Evolutionary conservation across 2,797 vertebrate species (phyloP).

Genomic region (Graptemys geographica): DNA sequence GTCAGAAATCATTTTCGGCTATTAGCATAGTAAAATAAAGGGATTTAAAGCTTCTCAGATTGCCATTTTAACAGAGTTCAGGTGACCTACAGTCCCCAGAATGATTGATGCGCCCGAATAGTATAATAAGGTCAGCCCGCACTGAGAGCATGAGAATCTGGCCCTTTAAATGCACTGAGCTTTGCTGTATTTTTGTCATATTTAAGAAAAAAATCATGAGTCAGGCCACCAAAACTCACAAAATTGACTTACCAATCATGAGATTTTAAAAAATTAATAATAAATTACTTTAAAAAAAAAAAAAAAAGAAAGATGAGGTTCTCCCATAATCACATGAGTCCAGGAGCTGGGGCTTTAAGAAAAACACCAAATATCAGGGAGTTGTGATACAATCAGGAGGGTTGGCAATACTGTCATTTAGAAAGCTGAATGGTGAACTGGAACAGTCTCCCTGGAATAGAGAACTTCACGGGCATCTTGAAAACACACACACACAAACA

Average conservation of each 20-base stretch:
- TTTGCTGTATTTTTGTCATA: constrained; percentile 60
- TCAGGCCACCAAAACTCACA: not conserved
- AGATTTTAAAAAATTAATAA: not conserved
- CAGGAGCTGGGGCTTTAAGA: not conserved
- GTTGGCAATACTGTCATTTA: not conserved
- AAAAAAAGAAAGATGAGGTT: not conserved
- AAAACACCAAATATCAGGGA: not conserved
- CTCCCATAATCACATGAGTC: not conserved
- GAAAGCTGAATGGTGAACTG: not conserved
- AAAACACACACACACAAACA: not conserved
- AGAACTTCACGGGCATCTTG: not conserved
- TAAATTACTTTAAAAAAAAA: not conserved
- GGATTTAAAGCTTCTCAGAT: constrained; percentile 63
- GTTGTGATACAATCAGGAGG: not conserved
- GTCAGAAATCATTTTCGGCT: constrained; percentile 74
- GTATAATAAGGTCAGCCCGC: not conserved
- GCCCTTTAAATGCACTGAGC: constrained; percentile 46
- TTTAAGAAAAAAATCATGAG: not conserved
- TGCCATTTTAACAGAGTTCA: constrained; percentile 69
- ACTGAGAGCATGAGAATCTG: constrained; percentile 6
- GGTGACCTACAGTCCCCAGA: constrained; percentile 60
- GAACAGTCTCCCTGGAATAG: not conserved
- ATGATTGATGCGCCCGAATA: constrained; percentile 71
- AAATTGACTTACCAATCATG: not conserved
- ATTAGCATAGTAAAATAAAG: constrained; percentile 6